phyloP scores from a whole-genome alignment of 2,113 vertebrate genomes.

The Otocyon megalotis region DNA sequence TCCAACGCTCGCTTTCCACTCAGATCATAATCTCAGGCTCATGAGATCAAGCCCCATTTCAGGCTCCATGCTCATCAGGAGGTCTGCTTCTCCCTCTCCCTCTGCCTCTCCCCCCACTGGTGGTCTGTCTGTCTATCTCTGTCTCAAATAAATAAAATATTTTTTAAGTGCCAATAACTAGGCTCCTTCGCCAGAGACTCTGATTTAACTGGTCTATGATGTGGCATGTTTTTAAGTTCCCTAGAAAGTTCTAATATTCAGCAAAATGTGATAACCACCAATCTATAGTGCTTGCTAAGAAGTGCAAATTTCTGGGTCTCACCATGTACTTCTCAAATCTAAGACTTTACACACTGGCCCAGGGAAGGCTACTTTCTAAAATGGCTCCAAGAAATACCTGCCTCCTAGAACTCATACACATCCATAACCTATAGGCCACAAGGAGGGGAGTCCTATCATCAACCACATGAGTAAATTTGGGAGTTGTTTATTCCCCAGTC shows the following conservation, averaged over 20 bases:
- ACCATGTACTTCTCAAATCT: background rate
- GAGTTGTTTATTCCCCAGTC: background rate
- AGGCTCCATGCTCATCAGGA: too few relatives aligned
- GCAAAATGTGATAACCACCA: background rate
- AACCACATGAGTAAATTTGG: background rate
- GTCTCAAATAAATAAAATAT: too few relatives aligned
- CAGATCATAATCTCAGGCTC: too few relatives aligned
- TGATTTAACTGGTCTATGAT: background rate
- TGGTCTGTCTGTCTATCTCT: too few relatives aligned
- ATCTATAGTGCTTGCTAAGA: background rate
- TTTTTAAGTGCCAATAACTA: background rate
- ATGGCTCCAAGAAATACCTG: background rate
- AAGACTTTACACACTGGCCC: background rate
- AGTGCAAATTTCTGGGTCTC: background rate
- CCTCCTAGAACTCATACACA: background rate
- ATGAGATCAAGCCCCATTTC: too few relatives aligned
- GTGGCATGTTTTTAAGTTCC: background rate
- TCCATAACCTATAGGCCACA: background rate
- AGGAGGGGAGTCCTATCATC: background rate
- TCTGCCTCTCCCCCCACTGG: too few relatives aligned
- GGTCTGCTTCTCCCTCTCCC: too few relatives aligned
- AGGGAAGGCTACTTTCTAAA: background rate
- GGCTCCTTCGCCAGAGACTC: background rate
- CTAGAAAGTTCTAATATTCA: background rate
- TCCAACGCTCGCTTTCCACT: too few relatives aligned